Evolutionary conservation across 2,797 vertebrate species (phyloP), one percentile per base, ranked within the genome.

Genomic region (Trematomus bernacchii): DNA sequence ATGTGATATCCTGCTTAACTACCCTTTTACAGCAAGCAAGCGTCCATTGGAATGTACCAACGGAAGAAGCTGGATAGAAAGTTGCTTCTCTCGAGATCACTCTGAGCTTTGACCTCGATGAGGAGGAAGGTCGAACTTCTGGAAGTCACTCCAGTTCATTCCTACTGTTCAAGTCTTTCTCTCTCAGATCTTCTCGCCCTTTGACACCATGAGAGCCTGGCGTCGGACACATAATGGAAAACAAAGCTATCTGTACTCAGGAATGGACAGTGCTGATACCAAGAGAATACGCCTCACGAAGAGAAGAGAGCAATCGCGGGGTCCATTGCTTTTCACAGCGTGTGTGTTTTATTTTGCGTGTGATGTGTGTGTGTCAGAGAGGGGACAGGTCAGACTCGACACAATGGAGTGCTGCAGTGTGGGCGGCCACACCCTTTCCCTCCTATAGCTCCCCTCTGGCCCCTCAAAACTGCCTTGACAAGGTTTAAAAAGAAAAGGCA

Each of bases 361-460:
- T 66, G 54, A 79, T 80, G 76, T 61, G 58, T 67, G 82, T 77
- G 73, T 76, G 50, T 84, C 70, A 62, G 51, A 76, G 60, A 65
- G 60, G 71, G 79, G 80, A 84, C 71, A 58, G 84, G 80, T 87
- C 60, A 52, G 74, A 87, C 82, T 82, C 68, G 83, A 87, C 79
- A 93, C 91, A 94, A 91, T 90, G 15, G 86, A 86, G 85, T 70
- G 74, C 77, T 72, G 84, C 89, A 82, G 80, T 77, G 91, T 92
- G 84, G 93, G 89, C 74, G 85, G 89, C 83, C 91, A 90, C 93
- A 90, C 93, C 93, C 87, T 91, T 92, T 86, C 33, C 90, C 92
- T 91, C 81, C 58, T 1, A 37, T 37, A 15, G 77, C 71, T 75
- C 78, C 77, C 79, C 84, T 76, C 82, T 66, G 77, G 69, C 83